These are phyloP conservation scores for Parnassius mnemosyne DNA, from an alignment of 2,888 invertebrate genomes.

Conservation along the genomic window DNA sequence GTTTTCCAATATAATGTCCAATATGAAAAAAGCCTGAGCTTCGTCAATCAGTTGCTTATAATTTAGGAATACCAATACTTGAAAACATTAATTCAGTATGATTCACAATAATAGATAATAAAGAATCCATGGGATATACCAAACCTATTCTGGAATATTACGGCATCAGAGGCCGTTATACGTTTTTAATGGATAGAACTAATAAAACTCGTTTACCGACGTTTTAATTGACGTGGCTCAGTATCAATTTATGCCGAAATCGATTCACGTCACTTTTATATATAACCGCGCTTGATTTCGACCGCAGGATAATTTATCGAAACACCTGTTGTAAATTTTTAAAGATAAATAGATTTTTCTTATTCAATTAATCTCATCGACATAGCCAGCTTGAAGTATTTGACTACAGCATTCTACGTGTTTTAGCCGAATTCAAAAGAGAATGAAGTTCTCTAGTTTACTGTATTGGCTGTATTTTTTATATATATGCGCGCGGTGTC, in stretches of 20 bases:
- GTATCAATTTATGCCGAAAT: conserved; percentile 14
- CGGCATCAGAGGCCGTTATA: background rate
- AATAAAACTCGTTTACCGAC: conserved; percentile 18
- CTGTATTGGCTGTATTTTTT: too few relatives aligned
- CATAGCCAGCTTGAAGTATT: too few relatives aligned
- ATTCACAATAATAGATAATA: background rate
- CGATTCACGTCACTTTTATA: conserved; percentile 17
- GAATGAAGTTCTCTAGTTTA: too few relatives aligned
- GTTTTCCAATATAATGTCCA: too few relatives aligned
- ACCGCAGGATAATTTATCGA: conserved; percentile 4
- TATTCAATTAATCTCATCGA: too few relatives aligned
- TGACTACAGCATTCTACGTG: too few relatives aligned
- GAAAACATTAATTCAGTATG: too few relatives aligned
- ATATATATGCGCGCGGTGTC: too few relatives aligned
- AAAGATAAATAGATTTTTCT: background rate
- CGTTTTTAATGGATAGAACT: conserved; percentile 6
- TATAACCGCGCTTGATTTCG: conserved; percentile 5
- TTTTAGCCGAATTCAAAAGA: too few relatives aligned
- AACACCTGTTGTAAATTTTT: conserved; percentile 20
- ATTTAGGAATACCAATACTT: too few relatives aligned
- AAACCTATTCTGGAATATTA: background rate
- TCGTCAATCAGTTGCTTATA: too few relatives aligned
- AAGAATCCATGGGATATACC: background rate
- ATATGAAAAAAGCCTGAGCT: too few relatives aligned
- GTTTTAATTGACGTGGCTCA: conserved; percentile 20